Conservation (phyloP, 2,888 invertebrate genomes). For the Ophonus ardosiacus region DNA sequence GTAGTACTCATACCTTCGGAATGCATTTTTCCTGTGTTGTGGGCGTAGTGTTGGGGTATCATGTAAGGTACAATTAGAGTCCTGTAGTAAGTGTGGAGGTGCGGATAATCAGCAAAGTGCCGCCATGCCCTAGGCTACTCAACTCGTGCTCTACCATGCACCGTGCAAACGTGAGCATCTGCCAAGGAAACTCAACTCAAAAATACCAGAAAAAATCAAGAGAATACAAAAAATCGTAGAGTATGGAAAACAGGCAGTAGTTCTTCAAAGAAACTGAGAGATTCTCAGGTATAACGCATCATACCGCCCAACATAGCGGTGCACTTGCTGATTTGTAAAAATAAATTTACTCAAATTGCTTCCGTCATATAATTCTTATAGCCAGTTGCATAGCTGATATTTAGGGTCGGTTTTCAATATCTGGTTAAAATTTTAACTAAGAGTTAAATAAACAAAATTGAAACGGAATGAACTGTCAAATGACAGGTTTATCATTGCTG, state of each 20-base stretch:
- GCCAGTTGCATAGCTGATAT: too few relatives aligned
- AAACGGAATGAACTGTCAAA: too few relatives aligned
- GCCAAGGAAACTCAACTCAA: neutral
- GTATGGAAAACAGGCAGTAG: neutral
- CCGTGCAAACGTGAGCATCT: neutral
- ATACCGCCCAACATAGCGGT: too few relatives aligned
- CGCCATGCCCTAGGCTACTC: neutral
- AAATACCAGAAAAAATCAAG: neutral
- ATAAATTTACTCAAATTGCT: too few relatives aligned
- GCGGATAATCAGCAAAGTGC: conserved; percentile 25
- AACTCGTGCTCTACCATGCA: conserved; percentile 5
- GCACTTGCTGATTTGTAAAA: too few relatives aligned
- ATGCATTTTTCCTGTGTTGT: neutral
- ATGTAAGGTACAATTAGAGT: conserved; percentile 30
- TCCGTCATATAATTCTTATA: too few relatives aligned
- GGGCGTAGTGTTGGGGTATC: conserved; percentile 7
- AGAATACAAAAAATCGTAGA: neutral
- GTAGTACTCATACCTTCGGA: neutral
- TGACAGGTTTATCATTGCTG: too few relatives aligned
- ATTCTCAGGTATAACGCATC: too few relatives aligned
- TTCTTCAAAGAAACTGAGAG: too few relatives aligned
- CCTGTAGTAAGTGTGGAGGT: conserved; percentile 8
- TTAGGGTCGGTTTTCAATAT: too few relatives aligned
- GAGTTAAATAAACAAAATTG: too few relatives aligned
- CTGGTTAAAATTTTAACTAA: too few relatives aligned